Conservation (phyloP, 2,113 vertebrate genomes). For the Pyxicephalus adspersus region DNA sequence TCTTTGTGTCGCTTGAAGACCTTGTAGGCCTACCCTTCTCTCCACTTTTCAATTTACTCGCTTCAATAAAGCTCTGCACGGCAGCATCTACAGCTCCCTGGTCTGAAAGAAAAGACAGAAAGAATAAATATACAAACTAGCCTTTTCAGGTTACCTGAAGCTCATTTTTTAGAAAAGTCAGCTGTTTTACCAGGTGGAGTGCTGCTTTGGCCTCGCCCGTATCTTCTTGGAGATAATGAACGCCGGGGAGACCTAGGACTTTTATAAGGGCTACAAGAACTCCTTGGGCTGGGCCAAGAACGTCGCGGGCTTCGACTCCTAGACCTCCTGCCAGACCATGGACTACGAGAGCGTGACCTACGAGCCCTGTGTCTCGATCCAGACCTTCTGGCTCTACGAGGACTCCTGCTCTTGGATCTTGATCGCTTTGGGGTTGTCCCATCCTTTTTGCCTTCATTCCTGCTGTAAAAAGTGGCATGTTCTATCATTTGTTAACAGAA, state of each 20-base stretch:
- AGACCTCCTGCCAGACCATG: conserved; percentile 62
- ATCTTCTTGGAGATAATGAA: conserved; percentile 67
- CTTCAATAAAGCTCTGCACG: conserved; percentile 58
- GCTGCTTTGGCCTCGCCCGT: conserved; percentile 65
- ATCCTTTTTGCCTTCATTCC: conserved; percentile 67
- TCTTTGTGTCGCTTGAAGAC: conserved; percentile 15
- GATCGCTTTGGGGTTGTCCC: conserved; percentile 68
- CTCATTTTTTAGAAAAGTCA: background rate
- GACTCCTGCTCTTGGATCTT: conserved; percentile 67
- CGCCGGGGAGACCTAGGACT: conserved; percentile 48
- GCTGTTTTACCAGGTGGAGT: conserved; percentile 74
- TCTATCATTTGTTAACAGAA: too few species aligned
- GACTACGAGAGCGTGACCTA: conserved; percentile 71
- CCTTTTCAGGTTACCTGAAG: too few species aligned
- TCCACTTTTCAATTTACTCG: background rate
- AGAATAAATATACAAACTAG: too few species aligned
- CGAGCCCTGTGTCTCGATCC: conserved; percentile 64
- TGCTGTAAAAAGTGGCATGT: conserved; percentile 46
- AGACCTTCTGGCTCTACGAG: conserved; percentile 65
- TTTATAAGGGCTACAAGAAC: conserved; percentile 11
- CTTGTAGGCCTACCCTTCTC: background rate
- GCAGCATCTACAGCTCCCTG: conserved; percentile 64
- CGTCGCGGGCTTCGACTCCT: conserved; percentile 69
- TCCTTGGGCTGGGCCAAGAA: conserved; percentile 63
- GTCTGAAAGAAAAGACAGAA: conserved; percentile 54